These are phyloP conservation scores for Phycodurus eques DNA, from an alignment of 2,113 vertebrate genomes.

Conservation along the genomic window DNA sequence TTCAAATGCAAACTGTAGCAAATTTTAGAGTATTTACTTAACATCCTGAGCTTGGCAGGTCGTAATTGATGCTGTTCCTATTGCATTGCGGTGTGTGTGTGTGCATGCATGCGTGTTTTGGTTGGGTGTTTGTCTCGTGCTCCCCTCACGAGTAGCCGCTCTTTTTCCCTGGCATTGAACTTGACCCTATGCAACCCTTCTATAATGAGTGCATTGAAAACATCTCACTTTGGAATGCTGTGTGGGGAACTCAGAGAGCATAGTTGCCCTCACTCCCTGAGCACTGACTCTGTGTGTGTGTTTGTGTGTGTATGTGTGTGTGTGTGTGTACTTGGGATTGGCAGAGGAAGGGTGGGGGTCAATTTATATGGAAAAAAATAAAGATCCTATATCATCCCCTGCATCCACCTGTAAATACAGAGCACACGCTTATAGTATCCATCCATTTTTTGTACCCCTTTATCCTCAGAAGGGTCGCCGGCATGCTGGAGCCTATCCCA, in stretches of 20 bases:
- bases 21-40: slow-evolving; percentile 91
- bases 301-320: slow-evolving; percentile 70
- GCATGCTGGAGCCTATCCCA: too few relatives aligned
- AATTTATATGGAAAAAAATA: slow-evolving; percentile 80
- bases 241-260: slow-evolving; percentile 83
- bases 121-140: slow-evolving; percentile 54
- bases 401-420: slow-evolving; percentile 60
- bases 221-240: slow-evolving; percentile 98
- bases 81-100: slow-evolving; percentile 21
- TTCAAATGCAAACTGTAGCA: slow-evolving; percentile 86
- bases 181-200: slow-evolving; percentile 91
- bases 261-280: slow-evolving; percentile 69
- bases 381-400: neutral
- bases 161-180: slow-evolving; percentile 97
- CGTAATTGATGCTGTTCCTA: slow-evolving; percentile 77
- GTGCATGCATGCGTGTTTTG: slow-evolving; percentile 64
- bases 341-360: slow-evolving; percentile 70
- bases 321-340: slow-evolving; percentile 70
- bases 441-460: too few relatives aligned
- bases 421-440: neutral
- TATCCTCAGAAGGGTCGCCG: too few relatives aligned
- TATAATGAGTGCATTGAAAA: slow-evolving; percentile 99
- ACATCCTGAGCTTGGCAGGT: slow-evolving; percentile 65
- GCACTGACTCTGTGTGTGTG: slow-evolving; percentile 68
- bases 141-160: slow-evolving; percentile 81